Percentiles rank a stretch among this genome's conserved stretches.
Conservation (phyloP, 2,888 invertebrate species). For the Habrosyne pyritoides region DNA sequence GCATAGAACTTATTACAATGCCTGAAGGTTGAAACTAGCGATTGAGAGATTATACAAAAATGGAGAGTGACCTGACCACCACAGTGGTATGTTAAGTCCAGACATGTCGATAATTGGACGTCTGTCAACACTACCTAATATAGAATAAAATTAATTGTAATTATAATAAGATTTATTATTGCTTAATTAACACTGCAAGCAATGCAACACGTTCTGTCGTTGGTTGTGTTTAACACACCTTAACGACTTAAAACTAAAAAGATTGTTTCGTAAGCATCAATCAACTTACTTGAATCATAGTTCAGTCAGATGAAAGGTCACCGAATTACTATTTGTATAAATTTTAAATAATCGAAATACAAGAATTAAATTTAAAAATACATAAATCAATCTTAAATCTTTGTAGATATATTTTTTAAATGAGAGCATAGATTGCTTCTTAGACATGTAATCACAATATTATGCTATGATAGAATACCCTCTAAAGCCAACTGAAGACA, state of each 20-base stretch:
- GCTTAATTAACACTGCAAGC: conserved; percentile 13
- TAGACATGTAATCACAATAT: too few species aligned
- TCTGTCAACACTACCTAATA: conserved; percentile 43
- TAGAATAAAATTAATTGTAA: conserved; percentile 28
- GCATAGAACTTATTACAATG: conserved; percentile 18
- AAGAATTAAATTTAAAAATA: too few species aligned
- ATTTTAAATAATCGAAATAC: too few species aligned
- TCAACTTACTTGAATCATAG: not conserved
- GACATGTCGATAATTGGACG: conserved; percentile 46
- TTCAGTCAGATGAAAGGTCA: too few species aligned
- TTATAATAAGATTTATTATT: conserved; percentile 28
- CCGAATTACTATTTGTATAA: too few species aligned
- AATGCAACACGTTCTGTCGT: not conserved
- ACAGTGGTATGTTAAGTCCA: conserved; percentile 30
- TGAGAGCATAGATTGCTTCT: too few species aligned
- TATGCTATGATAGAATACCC: too few species aligned
- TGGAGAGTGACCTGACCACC: conserved; percentile 23
- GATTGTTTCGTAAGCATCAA: not conserved
- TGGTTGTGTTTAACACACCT: too few species aligned
- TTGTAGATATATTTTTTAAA: too few species aligned
- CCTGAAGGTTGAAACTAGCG: conserved; percentile 23
- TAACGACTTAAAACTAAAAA: too few species aligned
- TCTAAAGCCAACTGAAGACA: too few species aligned
- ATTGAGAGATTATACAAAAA: conserved; percentile 2
- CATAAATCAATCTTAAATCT: too few species aligned